phyloP scores from a whole-genome alignment of 2,797 vertebrate genomes.

The Leptatherina wallacei region DNA sequence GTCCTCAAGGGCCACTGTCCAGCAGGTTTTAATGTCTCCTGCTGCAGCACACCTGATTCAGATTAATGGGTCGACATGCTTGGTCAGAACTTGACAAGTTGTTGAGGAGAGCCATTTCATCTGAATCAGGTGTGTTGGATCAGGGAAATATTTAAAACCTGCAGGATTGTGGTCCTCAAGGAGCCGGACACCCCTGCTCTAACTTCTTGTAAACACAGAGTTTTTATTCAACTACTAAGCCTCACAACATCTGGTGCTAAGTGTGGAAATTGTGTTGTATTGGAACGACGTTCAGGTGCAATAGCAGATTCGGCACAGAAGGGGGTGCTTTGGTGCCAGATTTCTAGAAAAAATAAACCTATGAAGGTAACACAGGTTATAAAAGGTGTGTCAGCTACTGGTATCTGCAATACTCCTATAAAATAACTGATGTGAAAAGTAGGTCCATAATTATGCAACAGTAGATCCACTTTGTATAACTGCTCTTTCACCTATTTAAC shows the following conservation, averaged over 20 bases:
- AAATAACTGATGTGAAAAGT: neutral
- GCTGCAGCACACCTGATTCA: too few relatives aligned
- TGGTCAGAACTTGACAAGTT: too few relatives aligned
- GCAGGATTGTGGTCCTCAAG: too few relatives aligned
- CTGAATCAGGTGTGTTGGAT: too few relatives aligned
- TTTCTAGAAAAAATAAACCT: slow-evolving; percentile 13
- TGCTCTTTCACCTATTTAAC: neutral
- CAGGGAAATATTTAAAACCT: too few relatives aligned
- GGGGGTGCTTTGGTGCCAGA: slow-evolving; percentile 83
- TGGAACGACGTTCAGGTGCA: slow-evolving; percentile 38
- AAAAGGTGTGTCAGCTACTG: slow-evolving; percentile 17
- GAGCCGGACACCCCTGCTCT: neutral
- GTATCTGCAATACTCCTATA: slow-evolving; percentile 3
- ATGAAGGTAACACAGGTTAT: slow-evolving; percentile 3
- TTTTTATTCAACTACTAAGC: slow-evolving; percentile 2
- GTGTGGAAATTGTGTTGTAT: slow-evolving; percentile 27
- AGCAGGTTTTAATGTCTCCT: too few relatives aligned
- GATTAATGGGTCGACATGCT: too few relatives aligned
- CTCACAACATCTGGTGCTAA: slow-evolving; percentile 4
- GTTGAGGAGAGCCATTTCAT: too few relatives aligned
- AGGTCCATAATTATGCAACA: neutral
- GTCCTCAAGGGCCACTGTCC: too few relatives aligned
- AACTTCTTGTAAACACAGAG: neutral
- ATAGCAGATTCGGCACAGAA: slow-evolving; percentile 77
- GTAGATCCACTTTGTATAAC: neutral